Evolutionary conservation across 2,888 invertebrate species (phyloP).

Genomic region (Eilema depressum): DNA sequence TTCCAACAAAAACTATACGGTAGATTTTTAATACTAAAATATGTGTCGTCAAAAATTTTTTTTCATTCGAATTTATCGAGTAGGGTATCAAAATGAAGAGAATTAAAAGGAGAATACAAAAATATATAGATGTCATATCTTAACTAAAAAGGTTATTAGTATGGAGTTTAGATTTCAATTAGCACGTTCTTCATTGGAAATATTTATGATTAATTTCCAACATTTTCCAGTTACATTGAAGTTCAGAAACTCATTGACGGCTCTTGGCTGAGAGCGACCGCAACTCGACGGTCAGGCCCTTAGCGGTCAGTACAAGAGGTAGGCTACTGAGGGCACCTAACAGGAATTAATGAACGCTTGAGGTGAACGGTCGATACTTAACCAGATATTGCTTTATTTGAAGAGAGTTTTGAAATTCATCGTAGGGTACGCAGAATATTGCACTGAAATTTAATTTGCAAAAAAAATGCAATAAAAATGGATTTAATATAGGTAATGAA

Average conservation of each 20-base stretch:
- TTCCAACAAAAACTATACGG: too few species aligned
- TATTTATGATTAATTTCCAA: constrained; percentile 9
- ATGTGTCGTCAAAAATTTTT: too few species aligned
- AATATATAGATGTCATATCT: too few species aligned
- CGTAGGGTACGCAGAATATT: background rate
- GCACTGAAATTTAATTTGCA: background rate
- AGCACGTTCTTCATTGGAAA: background rate
- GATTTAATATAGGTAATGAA: too few species aligned
- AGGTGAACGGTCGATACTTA: constrained; percentile 21
- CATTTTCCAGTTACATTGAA: constrained; percentile 14
- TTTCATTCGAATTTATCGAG: too few species aligned
- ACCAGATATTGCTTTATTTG: constrained; percentile 18
- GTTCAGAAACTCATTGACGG: constrained; percentile 23
- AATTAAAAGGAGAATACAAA: too few species aligned
- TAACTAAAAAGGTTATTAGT: too few species aligned
- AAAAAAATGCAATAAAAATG: too few species aligned
- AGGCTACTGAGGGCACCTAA: constrained; percentile 15
- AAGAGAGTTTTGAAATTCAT: constrained; percentile 16
- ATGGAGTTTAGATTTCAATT: background rate
- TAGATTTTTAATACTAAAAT: too few species aligned
- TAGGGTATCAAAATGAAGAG: too few species aligned
- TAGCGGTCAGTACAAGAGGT: constrained; percentile 22
- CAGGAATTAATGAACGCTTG: constrained; percentile 25
- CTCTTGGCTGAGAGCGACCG: constrained; percentile 31
- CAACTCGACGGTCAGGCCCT: constrained; percentile 35